Evolutionary conservation across 2,888 invertebrate species (phyloP).

Genomic region (Trichopria drosophilae): DNA sequence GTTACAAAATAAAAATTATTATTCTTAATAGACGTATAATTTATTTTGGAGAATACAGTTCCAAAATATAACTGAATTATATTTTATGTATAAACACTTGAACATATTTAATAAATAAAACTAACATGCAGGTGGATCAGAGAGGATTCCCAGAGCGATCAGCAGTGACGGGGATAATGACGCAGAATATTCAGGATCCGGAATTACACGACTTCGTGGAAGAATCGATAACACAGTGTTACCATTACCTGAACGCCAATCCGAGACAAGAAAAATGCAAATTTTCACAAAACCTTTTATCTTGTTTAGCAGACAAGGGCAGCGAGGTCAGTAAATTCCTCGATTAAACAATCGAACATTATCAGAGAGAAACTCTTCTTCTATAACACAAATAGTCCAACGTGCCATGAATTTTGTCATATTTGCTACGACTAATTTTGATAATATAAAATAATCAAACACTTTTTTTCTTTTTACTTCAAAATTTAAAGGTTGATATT

Average conservation of each 20-base stretch:
- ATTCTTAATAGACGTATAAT: conserved; percentile 2
- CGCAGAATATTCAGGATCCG: conserved; percentile 66
- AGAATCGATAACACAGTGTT: conserved; percentile 74
- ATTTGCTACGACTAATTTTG: too few species aligned
- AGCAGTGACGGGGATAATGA: conserved; percentile 65
- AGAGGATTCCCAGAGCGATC: conserved; percentile 69
- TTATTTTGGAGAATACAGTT: conserved; percentile 11
- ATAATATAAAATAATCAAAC: too few species aligned
- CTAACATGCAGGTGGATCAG: conserved; percentile 62
- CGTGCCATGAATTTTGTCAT: too few species aligned
- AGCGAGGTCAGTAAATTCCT: conserved; percentile 60
- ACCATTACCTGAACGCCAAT: conserved; percentile 61
- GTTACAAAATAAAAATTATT: too few species aligned
- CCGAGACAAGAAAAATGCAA: conserved; percentile 65
- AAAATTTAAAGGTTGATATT: too few species aligned
- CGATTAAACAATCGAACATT: too few species aligned
- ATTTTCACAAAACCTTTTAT: conserved; percentile 67
- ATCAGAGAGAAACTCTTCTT: too few species aligned
- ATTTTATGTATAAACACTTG: too few species aligned
- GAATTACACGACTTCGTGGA: conserved; percentile 71
- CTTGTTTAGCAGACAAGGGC: conserved; percentile 73
- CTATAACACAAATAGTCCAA: too few species aligned
- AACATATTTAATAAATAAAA: background rate
- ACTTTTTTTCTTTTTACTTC: too few species aligned
- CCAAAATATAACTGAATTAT: too few species aligned